Evolutionary conservation across 2,113 vertebrate genomes (phyloP), one percentile per base, ranked within the genome.

Genomic region (Edolisoma coerulescens): DNA sequence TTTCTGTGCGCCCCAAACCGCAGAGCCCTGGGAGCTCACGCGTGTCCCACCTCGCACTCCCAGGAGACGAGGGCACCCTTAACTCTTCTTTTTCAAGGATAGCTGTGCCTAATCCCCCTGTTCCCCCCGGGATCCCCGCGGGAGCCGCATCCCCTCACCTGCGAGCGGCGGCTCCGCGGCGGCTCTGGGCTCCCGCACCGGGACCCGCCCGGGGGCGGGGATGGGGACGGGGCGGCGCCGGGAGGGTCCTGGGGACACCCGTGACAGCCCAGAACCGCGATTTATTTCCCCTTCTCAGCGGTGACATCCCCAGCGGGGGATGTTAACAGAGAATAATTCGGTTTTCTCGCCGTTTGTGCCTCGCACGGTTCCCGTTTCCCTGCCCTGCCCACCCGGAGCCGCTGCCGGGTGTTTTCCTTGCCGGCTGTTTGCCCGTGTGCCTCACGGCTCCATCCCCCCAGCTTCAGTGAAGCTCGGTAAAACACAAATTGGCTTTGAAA

Each of bases 201-300:
- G 30, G 81, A 57, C 11, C 71, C 78, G 63, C 73, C 92, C 57
- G 21, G 57, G 33, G 65, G 44, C 41, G 15, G 57, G 60, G 82
- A 8, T 16, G 13, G 37, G 80, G 87, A 0, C 35, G 15, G 37
- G 82, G 52, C 64, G 13, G 53, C 6, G 49, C 16, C 42, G 86
- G 37, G 42, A 30, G 42, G 44, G 9, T 42, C 23, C 52, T 14
- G 28, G 77, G 33, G n/a, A 33, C 35, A 52, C 7, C 33, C 30
- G 61, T 2, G 74, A 41, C 56, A 56, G 39, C 87, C 9, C 39
- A 1, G 33, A 1, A 1, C 23, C 1, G 19, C 14, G 0, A 0
- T 2, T 6, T 1, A 0, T 1, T 28, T 7, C 42, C 49, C 39
- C 7, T 16, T 3, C 2, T 3, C 18, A 2, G 12, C 1, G 16